Percentiles rank a stretch among this genome's conserved stretches.
Evolutionary conservation across 2,113 vertebrate species (phyloP).

Genomic region (Hippocampus barbouri): DNA sequence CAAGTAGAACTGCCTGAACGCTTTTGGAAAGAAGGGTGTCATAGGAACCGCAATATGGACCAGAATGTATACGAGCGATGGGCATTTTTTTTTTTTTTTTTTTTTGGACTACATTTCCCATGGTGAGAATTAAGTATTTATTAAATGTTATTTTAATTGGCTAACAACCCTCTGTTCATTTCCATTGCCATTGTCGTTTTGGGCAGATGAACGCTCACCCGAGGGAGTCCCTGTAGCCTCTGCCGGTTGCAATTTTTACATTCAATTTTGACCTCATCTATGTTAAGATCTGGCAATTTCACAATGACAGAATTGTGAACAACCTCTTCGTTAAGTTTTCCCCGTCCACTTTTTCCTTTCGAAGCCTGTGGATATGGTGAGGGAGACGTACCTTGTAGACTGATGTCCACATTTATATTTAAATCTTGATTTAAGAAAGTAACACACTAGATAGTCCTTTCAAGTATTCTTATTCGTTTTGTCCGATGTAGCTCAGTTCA

Average conservation of each 20-base stretch:
- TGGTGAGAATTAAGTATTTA: neutral
- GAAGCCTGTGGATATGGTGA: neutral
- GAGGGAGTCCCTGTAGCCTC: neutral
- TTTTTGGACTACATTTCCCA: neutral
- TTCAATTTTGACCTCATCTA: neutral
- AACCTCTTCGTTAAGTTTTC: neutral
- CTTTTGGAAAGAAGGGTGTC: slow-evolving; percentile 20
- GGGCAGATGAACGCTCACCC: neutral
- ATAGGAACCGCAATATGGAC: slow-evolving; percentile 29
- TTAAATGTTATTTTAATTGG: neutral
- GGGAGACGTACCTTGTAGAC: neutral
- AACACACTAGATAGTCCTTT: neutral
- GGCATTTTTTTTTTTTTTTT: neutral
- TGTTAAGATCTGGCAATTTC: neutral
- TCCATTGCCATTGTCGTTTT: neutral
- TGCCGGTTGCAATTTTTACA: neutral
- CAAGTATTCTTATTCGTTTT: neutral
- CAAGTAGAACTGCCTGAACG: slow-evolving; percentile 53
- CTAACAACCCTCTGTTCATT: neutral
- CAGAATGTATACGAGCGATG: slow-evolving; percentile 10
- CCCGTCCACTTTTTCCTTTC: no score
- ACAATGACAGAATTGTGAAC: neutral
- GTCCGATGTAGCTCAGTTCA: neutral
- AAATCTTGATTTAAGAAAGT: neutral
- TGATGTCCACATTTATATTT: neutral